Base-by-base conservation (phyloP, 2,888 invertebrate genomes). In the Apotomis capreana region DNA sequence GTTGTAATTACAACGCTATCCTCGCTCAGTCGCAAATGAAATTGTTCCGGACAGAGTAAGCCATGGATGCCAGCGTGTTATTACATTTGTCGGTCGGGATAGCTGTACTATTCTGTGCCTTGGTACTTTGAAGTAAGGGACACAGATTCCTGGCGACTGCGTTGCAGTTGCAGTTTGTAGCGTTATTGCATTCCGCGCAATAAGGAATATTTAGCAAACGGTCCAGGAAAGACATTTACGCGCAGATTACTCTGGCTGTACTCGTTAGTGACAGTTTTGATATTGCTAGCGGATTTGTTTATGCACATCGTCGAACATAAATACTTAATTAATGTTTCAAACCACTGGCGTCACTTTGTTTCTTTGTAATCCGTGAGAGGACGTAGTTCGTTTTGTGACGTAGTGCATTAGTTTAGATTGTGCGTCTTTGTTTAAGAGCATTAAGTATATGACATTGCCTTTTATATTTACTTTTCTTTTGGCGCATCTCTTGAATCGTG, bases 1-100 rank as follows among this genome's bases (percentile, higher is more conserved):
- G 93, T 93, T 91, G 90, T 92, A 93, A 93, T 93, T 93, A 93
- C 91, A 89, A 88, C 91, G 91, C 91, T 91, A 90, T 93, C 87
- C 90, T 92, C 92, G 91, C 90, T 88, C 93, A 92, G 90, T 92
- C 90, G 91, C 92, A 93, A 93, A 93, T 92, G 92, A 93, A 93
- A 93, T 93, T 93, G 92, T 93, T 93, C 91, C 90, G 90, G 89
- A 90, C 88, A 88, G 88, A 89, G 87, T 90, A 86, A 88, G 89
- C 88, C 89, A 87, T 87, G 88, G 89, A 88, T 88, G 87, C 90
- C 90, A 85, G 87, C 86, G 83, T 87, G 84, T 85, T 87, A 86
- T 87, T 90, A 87, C 90, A 85, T 85, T 85, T 83, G 84, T 82
- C 80, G 79, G 78, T 78, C 77, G 79, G 77, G 75, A 49, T 77